These are phyloP conservation scores for Tryphoninae sp. DNA, from an alignment of 2,888 invertebrate genomes.

Conservation along the genomic window DNA sequence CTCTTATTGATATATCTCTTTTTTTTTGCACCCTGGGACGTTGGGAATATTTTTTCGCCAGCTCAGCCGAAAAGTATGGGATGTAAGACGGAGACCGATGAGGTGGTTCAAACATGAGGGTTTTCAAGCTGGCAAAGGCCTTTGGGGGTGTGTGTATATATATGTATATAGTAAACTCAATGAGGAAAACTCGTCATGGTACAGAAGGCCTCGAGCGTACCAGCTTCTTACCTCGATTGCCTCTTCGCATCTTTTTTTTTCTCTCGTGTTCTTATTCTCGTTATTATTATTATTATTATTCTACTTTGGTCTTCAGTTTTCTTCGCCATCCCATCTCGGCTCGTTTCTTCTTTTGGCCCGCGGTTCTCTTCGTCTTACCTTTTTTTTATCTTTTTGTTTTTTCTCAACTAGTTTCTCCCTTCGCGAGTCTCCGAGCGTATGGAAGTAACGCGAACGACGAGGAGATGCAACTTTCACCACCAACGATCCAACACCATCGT, in stretches of 20 bases:
- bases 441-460: constrained; percentile 16
- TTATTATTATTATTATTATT: constrained; percentile 37
- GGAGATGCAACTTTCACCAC: constrained; percentile 51
- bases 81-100: constrained; percentile 24
- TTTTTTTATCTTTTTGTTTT: constrained; percentile 19
- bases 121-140: constrained; percentile 35
- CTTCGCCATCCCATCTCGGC: constrained; percentile 4
- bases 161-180: not conserved
- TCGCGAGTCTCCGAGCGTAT: constrained; percentile 11
- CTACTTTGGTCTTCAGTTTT: constrained; percentile 37
- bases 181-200: constrained; percentile 7
- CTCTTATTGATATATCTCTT: not conserved
- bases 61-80: constrained; percentile 50
- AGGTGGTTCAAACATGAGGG: constrained; percentile 34
- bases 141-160: constrained; percentile 19
- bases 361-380: constrained; percentile 12
- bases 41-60: constrained; percentile 43
- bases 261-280: constrained; percentile 14
- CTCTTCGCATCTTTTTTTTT: constrained; percentile 39
- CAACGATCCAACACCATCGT: constrained; percentile 31
- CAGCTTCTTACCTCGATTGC: constrained; percentile 52
- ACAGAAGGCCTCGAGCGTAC: constrained; percentile 5
- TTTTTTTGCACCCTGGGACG: not conserved
- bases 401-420: constrained; percentile 18
- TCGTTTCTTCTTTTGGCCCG: constrained; percentile 13